These are phyloP conservation scores for Rhagonycha fulva DNA, from an alignment of 2,888 invertebrate genomes.

Conservation along the genomic window DNA sequence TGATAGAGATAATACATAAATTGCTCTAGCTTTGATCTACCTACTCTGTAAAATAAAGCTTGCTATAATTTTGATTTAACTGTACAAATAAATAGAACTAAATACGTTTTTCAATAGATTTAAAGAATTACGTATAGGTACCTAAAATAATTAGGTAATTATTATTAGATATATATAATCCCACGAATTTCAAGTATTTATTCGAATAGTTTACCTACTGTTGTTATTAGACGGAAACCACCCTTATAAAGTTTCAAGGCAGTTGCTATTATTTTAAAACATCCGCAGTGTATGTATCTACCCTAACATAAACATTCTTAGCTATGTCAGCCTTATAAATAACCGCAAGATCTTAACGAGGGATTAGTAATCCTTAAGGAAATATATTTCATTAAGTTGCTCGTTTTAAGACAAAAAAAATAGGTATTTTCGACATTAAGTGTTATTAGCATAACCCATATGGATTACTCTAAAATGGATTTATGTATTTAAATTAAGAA, in stretches of 20 bases:
- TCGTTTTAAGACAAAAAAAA: conserved; percentile 31
- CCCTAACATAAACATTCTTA: conserved; percentile 49
- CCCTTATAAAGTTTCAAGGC: conserved; percentile 30
- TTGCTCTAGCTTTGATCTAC: not conserved
- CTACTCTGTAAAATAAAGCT: not conserved
- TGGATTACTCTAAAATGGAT: conserved; percentile 4
- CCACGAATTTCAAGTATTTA: not conserved
- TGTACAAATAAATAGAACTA: not conserved
- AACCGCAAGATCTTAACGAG: conserved; percentile 46
- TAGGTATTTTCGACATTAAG: conserved; percentile 5
- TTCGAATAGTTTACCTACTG: not conserved
- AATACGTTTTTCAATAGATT: not conserved
- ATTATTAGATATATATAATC: no score
- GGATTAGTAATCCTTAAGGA: conserved; percentile 37
- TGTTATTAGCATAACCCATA: conserved; percentile 8
- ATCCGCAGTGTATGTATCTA: conserved; percentile 36
- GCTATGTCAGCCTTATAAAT: conserved; percentile 45
- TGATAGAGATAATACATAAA: not conserved
- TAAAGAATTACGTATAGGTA: not conserved
- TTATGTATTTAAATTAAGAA: conserved; percentile 7
- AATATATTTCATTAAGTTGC: conserved; percentile 42
- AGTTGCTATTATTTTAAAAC: conserved; percentile 32
- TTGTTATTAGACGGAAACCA: conserved; percentile 26
- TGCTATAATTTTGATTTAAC: not conserved
- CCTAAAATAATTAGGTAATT: not conserved